Evolutionary conservation across 2,113 vertebrate genomes (phyloP).

Genomic region (Oryzias curvinotus): DNA sequence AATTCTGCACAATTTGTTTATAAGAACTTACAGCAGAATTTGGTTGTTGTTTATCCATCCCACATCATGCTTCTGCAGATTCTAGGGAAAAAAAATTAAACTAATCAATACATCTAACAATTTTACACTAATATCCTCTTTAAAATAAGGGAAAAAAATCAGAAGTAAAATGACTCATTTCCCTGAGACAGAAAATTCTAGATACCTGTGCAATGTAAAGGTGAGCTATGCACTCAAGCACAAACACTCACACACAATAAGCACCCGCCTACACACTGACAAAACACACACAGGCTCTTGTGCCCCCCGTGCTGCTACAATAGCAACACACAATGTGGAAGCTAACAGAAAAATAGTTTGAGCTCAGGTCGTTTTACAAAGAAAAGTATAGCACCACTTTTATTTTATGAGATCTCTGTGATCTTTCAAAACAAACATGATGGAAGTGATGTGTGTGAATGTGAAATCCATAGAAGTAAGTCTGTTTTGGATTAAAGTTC

Average conservation of each 20-base stretch:
- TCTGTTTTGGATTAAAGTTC: constrained; percentile 13
- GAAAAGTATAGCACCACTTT: not conserved
- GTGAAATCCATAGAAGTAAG: not conserved
- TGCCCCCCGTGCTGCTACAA: constrained; percentile 64
- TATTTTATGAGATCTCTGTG: not conserved
- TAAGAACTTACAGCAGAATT: constrained; percentile 59
- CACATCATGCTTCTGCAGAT: constrained; percentile 78
- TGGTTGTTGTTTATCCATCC: constrained; percentile 76
- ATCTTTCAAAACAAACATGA: not conserved
- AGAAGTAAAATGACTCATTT: constrained; percentile 27
- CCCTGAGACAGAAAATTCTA: constrained; percentile 60
- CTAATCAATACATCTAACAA: no score
- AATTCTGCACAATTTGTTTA: not conserved
- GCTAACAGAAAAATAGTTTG: constrained; percentile 65
- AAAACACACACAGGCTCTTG: constrained; percentile 66
- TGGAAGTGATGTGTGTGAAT: not conserved
- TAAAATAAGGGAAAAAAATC: not conserved
- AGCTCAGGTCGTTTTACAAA: constrained; percentile 37
- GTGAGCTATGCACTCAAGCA: constrained; percentile 18
- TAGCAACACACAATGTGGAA: constrained; percentile 73
- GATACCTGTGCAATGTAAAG: constrained; percentile 61
- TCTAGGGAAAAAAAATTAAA: constrained; percentile 47
- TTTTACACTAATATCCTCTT: no score
- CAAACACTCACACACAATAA: constrained; percentile 47
- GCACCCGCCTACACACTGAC: constrained; percentile 51